Base-by-base conservation (phyloP, 2,113 vertebrate species). In the Grammomys dolichurus region DNA sequence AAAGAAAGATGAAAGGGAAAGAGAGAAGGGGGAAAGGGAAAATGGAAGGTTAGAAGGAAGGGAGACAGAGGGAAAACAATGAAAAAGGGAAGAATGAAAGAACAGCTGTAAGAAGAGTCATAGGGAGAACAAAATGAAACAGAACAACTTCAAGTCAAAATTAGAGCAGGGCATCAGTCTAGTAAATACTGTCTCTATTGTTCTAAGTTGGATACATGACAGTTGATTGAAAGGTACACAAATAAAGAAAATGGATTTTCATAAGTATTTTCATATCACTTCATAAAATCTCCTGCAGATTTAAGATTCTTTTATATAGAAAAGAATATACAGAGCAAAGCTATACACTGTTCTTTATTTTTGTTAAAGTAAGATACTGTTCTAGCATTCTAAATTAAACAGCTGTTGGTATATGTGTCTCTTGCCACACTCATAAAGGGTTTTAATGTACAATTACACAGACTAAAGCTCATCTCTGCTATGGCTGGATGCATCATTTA, bases 361-460 rank as follows among this genome's bases (percentile, higher is more conserved):
- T 87, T 60, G 95, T 96, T 91, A 96, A 97, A 96, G 93, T 96
- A 94, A 96, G 94, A 69, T 90, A 92, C 51, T 6, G 76, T 77
- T 92, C 56, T 65, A 60, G 60, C 48, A 92, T 97, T 95, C 96
- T 67, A 80, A 96, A 95, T 89, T 94, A 88, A 97, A 90, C 90
- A 96, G 92, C 97, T 94, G 92, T 90, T 97, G 92, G 95, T 93
- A 76, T 94, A 92, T 65, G 80, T 91, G 88, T 95, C 90, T 97
- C 96, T 88, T 95, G 96, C 81, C 56, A 91, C 81, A 75, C 88
- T 95, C 96, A 95, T 94, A 96, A 97, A 97, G 85, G 56, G 87
- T 97, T 95, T 94, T 93, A 90, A 96, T 91, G 93, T 19, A 16
- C 56, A 89, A 87, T 91, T 95, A 67, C 46, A 77, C 73, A 92